Base-by-base conservation (phyloP, 2,113 vertebrate species). In the Helogale parvula region DNA sequence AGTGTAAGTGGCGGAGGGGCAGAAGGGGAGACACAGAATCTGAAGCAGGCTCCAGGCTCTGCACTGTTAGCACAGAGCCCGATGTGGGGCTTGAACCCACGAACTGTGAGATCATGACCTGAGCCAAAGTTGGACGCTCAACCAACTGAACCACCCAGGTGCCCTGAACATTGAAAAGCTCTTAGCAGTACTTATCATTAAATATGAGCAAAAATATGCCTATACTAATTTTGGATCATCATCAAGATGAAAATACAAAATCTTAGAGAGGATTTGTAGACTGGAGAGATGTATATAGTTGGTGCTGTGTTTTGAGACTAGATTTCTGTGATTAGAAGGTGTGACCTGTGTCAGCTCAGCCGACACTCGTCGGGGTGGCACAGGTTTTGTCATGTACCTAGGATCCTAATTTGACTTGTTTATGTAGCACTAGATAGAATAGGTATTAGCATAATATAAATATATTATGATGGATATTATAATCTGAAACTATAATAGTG, bases 121-220 rank as follows among this genome's bases (percentile, higher is more conserved):
- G 41, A 76, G 72, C 72, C 0, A 1, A 76, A 76, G 72, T 45
- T 3, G 27, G 41, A 47, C 3, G 29, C 72, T 76, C 29, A 45
- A 76, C 72, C 0, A 0, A 29, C 72, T 76, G 38, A 4, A 25
- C 41, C 41, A 76, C 41, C 41, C 72, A 47, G 41, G 3, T 0
- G 3, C 41, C 72, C 35, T 5, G 47, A 35, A 65, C 3, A 1
- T 15, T 60, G 31, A 76, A 66, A 76, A 52, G 12, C 74, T 16
- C 45, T 91, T 60, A 68, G 60, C 7, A 47, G 5, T 93, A 33
- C 90, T 69, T 31, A 52, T 83, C 25, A 29, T 60, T 88, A 81
- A 94, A 65, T 93, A 41, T 25, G 45, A 94, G 7, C 27, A 93
- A 83, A 96, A 94, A 71, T 96, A 60, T 72, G 31, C 45, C 27